Evolutionary conservation across 2,113 vertebrate species (phyloP), one percentile per base, ranked within the genome.

Genomic region (Dermatemys mawii): DNA sequence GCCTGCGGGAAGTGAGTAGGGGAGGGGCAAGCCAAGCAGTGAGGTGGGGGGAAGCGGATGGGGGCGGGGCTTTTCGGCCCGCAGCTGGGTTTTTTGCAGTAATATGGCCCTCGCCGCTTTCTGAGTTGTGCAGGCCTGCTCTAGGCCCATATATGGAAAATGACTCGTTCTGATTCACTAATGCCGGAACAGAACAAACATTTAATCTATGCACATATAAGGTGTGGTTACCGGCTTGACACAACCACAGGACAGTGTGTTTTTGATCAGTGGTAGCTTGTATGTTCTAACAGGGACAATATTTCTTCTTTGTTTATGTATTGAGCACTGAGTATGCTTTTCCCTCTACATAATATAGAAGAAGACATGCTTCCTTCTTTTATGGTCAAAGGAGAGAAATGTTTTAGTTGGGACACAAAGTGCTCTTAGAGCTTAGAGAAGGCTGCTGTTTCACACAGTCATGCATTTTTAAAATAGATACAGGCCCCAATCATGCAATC

Each of bases 171-270:
- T 49, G 63, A 82, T 24, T 82, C 75, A 78, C 0, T 8, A 91
- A 94, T 87, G 81, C 94, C 46, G 86, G 84, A 93, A 76, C 86
- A 92, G 91, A 88, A 79, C 67, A 41, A 86, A 78, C 50, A 54
- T 26, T 35, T 89, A 76, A 44, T 90, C 89, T 90, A 85, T 81
- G 80, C 70, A 83, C 21, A 35, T 57, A 32, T 6, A 49, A 92
- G 91, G 70, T 6, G 70, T 44, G 55, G 54, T 48, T 83, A 55
- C 78, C 54, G 55, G 86, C 35, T 48, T 51, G 88, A 81, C 76
- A 67, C 46, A 94, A 84, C 35, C 83, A 93, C 10, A 60, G 29
- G 48, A 87, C 67, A 48, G 79, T 8, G 24, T 21, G 83, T 96
- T 86, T 90, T 91, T 88, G 49, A 63, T 19, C 60, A 3, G 79